Conservation (phyloP, 2,888 invertebrate species). For the Drosophila subquinaria region DNA sequence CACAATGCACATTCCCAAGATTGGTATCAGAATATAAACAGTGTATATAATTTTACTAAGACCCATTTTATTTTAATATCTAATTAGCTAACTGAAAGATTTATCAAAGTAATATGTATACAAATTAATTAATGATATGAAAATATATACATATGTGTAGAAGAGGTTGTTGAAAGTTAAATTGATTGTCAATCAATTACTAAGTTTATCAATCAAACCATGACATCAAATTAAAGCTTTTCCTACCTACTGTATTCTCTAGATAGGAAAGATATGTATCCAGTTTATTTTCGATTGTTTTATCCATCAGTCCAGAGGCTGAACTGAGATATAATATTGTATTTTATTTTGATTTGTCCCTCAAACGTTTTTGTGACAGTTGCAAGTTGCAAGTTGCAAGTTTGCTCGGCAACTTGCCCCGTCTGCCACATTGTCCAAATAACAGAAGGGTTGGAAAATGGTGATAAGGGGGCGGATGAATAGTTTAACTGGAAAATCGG, state of each 20-base stretch:
- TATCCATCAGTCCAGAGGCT: slow-evolving; percentile 1
- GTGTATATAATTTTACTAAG: background rate
- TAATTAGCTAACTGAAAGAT: background rate
- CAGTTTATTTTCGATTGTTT: background rate
- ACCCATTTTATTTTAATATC: background rate
- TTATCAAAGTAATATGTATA: background rate
- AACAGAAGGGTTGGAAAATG: background rate
- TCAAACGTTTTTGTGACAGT: slow-evolving; percentile 73
- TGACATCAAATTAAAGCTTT: background rate
- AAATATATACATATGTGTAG: too few relatives aligned
- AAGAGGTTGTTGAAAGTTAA: too few relatives aligned
- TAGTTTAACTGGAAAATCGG: slow-evolving; percentile 62
- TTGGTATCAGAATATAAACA: background rate
- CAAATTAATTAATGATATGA: too few relatives aligned
- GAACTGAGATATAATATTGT: background rate
- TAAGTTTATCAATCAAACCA: background rate
- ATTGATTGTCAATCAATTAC: background rate
- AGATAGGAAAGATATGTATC: background rate
- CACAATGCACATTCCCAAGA: background rate
- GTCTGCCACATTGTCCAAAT: slow-evolving; percentile 22
- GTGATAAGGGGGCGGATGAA: slow-evolving; percentile 4
- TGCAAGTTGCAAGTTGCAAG: slow-evolving; percentile 40
- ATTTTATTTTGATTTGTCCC: slow-evolving; percentile 54
- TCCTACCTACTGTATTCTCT: background rate
- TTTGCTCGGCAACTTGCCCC: slow-evolving; percentile 22